These are phyloP conservation scores for Monopis laevigella DNA, from an alignment of 2,888 invertebrate genomes.

Conservation along the genomic window DNA sequence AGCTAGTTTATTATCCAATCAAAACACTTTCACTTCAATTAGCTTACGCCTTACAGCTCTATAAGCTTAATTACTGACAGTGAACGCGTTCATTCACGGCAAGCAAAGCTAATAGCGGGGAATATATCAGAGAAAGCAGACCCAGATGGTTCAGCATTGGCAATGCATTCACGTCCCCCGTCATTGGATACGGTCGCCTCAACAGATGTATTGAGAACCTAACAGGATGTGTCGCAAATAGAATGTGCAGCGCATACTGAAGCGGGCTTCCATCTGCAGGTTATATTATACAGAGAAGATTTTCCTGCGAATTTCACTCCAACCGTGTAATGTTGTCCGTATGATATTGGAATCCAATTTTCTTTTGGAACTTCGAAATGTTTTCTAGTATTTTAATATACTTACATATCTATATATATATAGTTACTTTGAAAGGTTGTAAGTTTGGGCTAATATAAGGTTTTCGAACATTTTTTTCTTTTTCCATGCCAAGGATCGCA, in stretches of 20 bases:
- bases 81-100: background rate
- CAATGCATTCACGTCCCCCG: slow-evolving; percentile 16
- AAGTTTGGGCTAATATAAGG: too few relatives aligned
- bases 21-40: too few relatives aligned
- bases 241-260: slow-evolving; percentile 47
- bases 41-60: too few relatives aligned
- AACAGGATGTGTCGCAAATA: slow-evolving; percentile 63
- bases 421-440: too few relatives aligned
- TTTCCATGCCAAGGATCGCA: too few relatives aligned
- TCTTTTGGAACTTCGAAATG: too few relatives aligned
- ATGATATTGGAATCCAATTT: too few relatives aligned
- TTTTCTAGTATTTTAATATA: too few relatives aligned
- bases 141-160: slow-evolving; percentile 22
- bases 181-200: slow-evolving; percentile 27
- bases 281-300: slow-evolving; percentile 2
- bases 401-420: too few relatives aligned
- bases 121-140: slow-evolving; percentile 1
- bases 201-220: slow-evolving; percentile 64
- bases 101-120: background rate
- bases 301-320: slow-evolving; percentile 5
- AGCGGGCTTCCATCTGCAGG: slow-evolving; percentile 15
- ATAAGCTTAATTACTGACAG: too few relatives aligned
- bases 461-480: too few relatives aligned
- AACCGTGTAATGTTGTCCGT: background rate
- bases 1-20: too few relatives aligned